Base-by-base conservation (phyloP, 1,140 invertebrate species). In the Drosophila sp. region DNA sequence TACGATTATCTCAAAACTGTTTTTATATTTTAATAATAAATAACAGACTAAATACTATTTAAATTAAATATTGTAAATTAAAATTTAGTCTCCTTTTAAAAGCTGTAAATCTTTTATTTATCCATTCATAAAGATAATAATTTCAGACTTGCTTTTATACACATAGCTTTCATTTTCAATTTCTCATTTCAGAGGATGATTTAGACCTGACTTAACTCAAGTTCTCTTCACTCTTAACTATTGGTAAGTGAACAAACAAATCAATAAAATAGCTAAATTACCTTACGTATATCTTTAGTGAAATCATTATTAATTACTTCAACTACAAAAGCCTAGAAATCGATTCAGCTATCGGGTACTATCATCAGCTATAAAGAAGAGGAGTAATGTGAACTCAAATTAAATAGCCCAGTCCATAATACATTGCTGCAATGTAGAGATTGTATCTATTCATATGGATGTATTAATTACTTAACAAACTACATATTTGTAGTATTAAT, bases 271-370 rank as follows among this genome's bases (percentile, higher is more conserved):
- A 29, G 59, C 59, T 64, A 46, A 56, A 71, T 54, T 54, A 54
- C 40, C 38, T 38, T 66, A 76, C 72, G 40, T 36, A 59, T 57
- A 67, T 66, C 63, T 66, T 38, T 58, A 67, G 72, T 80, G 43
- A 66, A 71, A 77, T 84, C 38, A 72, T 75, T 75, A 75, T 86
- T 78, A 86, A 86, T 86, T 21, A 21, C 21, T 21, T 1, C 4
- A 66, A 67, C 43, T 14, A 46, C 62, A 41, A 50, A 53, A 78
- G 54, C 34, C 41, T 59, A 46, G 50, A 65, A 70, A 64, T 57
- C 50, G 54, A 72, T 75, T 58, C 46, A 29, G 7, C 32, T 64
- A 79, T 72, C 53, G 46, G 32, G 34, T 29, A 32, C 29, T 46
- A 58, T 66, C 57, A 61, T 61, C 50, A 29, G 43, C 27, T 38